Evolutionary conservation across 1,140 invertebrate species (phyloP).

Genomic region (Drosophila sp.): DNA sequence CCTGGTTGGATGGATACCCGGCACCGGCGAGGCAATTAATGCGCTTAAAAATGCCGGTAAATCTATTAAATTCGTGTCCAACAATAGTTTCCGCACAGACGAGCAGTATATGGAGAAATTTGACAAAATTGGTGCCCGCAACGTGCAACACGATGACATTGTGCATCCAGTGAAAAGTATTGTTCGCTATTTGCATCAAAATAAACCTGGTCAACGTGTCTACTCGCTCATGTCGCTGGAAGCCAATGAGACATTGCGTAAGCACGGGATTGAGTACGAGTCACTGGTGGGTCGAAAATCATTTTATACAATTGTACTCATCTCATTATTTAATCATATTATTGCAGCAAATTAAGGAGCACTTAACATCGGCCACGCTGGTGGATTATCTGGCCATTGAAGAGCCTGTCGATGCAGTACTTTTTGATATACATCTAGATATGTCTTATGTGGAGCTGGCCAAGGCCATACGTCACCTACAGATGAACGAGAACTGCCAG

Average conservation of each 20-base stretch:
- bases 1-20: constrained; percentile 85
- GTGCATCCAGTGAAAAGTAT: constrained; percentile 77
- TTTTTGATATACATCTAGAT: constrained; percentile 76
- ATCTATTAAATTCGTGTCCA: constrained; percentile 89
- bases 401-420: constrained; percentile 68
- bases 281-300: constrained; percentile 58
- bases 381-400: constrained; percentile 61
- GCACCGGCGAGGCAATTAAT: constrained; percentile 86
- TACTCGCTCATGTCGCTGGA: constrained; percentile 70
- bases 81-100: constrained; percentile 86
- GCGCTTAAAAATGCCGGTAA: constrained; percentile 88
- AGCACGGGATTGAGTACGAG: constrained; percentile 68
- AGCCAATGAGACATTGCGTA: constrained; percentile 73
- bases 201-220: constrained; percentile 57
- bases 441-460: constrained; percentile 72
- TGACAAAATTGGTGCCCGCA: constrained; percentile 54
- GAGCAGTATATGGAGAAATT: constrained; percentile 83
- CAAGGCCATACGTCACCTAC: constrained; percentile 68
- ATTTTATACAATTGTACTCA: too few relatives aligned
- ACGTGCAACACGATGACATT: constrained; percentile 64
- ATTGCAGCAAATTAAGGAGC: constrained; percentile 69
- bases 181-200: constrained; percentile 65
- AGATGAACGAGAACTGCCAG: constrained; percentile 60
- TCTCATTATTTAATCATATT: neutral
- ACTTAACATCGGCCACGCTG: constrained; percentile 61